Base-by-base conservation (phyloP, 2,797 vertebrate species). In the Lerista edwardsae region DNA sequence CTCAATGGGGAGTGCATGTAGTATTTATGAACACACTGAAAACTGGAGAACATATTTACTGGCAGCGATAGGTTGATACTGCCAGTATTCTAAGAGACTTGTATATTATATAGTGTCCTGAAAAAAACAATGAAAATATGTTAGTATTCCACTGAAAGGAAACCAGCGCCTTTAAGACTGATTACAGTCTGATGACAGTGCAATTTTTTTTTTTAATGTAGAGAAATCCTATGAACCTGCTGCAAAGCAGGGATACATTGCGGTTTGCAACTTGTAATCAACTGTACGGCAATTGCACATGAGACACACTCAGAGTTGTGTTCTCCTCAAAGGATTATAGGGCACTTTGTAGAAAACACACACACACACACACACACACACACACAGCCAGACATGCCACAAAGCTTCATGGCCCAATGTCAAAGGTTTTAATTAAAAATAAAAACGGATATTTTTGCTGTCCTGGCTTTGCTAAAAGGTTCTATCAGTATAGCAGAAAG, bases 41-140 rank as follows among this genome's bases (percentile, higher is more conserved):
- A 82, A 79, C 39, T 64, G 75, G 83, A 88, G 17, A 83, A 78
- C 67, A 73, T 74, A 75, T 51, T 4, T 44, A 23, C 14, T 21
- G 76, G 31, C 0, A 0, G 36, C 39, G 14, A 64, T 41, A 76
- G 36, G n/a, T 82, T 69, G 76, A 68, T 86, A 61, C 25, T 25
- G 62, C 23, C 17, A 57, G 36, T 44, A 41, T 19, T 67, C 6
- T 27, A 75, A 39, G n/a, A 10, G 5, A 36, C 9, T 6, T 57
- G 9, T 44, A 19, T 55, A 55, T 19, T 44, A 19, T 55, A 55
- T 19, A 69, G n/a, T 69, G 61, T 29, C 83, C 80, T 69, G 36
- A 44, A 10, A 83, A n/a, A 80, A 27, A 36, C 17, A 80, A 79
- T 1, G 0, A 0, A 87, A 87, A 4, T 29, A 3, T 17, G 68